Conservation (phyloP, 2,797 vertebrate species). For the Takifugu ocellatus region DNA sequence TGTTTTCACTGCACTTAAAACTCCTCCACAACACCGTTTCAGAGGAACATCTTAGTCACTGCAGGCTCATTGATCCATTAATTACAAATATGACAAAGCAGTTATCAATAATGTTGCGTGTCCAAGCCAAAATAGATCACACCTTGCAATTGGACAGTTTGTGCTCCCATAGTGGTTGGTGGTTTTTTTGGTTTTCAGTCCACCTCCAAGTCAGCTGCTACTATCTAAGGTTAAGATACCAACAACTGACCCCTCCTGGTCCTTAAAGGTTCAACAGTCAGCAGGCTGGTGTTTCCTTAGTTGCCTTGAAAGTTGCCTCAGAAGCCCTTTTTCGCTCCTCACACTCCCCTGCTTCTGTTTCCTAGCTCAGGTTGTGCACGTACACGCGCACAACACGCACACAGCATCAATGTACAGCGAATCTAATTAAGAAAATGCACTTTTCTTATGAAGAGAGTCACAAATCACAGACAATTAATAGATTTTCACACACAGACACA, state of each 20-base stretch:
- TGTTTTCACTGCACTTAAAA: slow-evolving; percentile 37
- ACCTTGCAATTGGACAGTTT: not conserved
- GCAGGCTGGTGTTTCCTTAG: slow-evolving; percentile 26
- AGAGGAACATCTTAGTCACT: slow-evolving; percentile 42
- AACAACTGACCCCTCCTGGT: slow-evolving; percentile 9
- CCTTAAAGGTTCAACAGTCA: slow-evolving; percentile 11
- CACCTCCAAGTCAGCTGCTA: not conserved
- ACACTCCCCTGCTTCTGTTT: slow-evolving; percentile 1
- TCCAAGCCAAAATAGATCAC: slow-evolving; percentile 2
- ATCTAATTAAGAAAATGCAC: not conserved
- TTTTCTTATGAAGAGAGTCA: slow-evolving; percentile 10
- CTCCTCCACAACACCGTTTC: slow-evolving; percentile 20
- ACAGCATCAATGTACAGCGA: not conserved
- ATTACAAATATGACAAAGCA: slow-evolving; percentile 37
- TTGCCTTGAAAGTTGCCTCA: slow-evolving; percentile 40
- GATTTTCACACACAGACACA: not conserved
- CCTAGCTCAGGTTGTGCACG: slow-evolving; percentile 10
- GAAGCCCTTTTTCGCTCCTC: slow-evolving; percentile 16
- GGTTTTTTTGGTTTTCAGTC: slow-evolving; percentile 1
- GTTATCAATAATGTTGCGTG: slow-evolving; percentile 23
- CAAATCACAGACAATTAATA: slow-evolving; percentile 10
- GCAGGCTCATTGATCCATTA: slow-evolving; percentile 36
- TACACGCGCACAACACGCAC: not conserved
- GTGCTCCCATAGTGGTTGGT: not conserved
- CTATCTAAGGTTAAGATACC: slow-evolving; percentile 34